Evolutionary conservation across 1,140 invertebrate genomes (phyloP), one percentile per base, ranked within the genome.

Genomic region (Solen grandis): DNA sequence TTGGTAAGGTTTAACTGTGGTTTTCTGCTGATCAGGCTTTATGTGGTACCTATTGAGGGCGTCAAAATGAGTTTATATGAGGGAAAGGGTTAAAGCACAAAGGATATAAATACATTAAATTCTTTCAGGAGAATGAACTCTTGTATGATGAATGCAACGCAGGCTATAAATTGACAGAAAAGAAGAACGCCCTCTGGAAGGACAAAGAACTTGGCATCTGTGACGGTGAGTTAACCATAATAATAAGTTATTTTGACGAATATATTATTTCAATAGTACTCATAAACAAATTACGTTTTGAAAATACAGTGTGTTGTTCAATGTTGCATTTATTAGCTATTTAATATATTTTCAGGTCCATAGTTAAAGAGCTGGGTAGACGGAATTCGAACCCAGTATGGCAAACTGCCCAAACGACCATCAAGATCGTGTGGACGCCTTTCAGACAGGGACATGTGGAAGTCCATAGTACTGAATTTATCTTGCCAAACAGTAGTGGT

Each of bases 321-420:
- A 36, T 60, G 46, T 59, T 55, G 35, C 22, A 41, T 22, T 52
- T 41, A 60, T 57, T n/a, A 55, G 46, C 55, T 27, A 55, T 33
- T 72, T 22, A 19, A 50, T 50, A 72, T n/a, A n/a, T n/a, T 25
- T 46, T 72, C 74, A 62, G 74, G 57, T 52, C 29, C 74, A 70
- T 54, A 33, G 74, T 66, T 76, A 66, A 60, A 66, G 33, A 36
- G 33, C 27, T 76, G 27, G 25, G 27, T 76, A 33, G 62, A 76
- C 55, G 66, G 55, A 33, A 41, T 76, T 46, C 74, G 59, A 66
- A 78, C 75, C 33, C 75, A 78, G 75, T 78, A 78, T 59, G 63
- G 62, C 31, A 78, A 78, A 54, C 75, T 78, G 50, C 66, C 46
- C 41, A 78, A 78, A 57, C 63, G 63, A 29, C 75, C 75, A 55